A percentile compares a stretch with the other conserved stretches of the same genome.
Evolutionary conservation across 2,888 invertebrate species (phyloP).

Genomic region (Orthonevra nobilis): DNA sequence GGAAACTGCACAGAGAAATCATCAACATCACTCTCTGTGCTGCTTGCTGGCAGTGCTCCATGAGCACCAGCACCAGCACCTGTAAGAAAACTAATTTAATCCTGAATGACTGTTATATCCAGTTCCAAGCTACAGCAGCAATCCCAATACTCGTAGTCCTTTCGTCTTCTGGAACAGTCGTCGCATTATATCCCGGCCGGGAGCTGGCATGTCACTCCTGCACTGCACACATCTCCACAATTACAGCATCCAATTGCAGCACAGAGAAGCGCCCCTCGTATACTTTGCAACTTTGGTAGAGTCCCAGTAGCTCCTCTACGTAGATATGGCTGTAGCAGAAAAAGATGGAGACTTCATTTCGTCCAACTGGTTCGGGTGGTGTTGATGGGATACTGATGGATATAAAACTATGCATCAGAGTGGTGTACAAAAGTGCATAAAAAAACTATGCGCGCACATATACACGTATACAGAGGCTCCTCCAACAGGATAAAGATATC

Average conservation of each 20-base stretch:
- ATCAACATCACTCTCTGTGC: slow-evolving; percentile 39
- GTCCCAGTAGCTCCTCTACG: slow-evolving; percentile 4
- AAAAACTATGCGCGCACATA: slow-evolving; percentile 23
- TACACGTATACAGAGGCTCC: background rate
- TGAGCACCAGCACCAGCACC: background rate
- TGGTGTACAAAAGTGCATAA: slow-evolving; percentile 45
- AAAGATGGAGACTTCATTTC: slow-evolving; percentile 56
- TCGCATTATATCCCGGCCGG: slow-evolving; percentile 68
- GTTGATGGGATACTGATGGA: slow-evolving; percentile 70
- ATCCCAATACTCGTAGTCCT: slow-evolving; percentile 68
- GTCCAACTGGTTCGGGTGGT: slow-evolving; percentile 53
- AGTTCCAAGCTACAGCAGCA: slow-evolving; percentile 36
- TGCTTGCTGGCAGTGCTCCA: slow-evolving; percentile 3
- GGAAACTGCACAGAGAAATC: slow-evolving; percentile 26
- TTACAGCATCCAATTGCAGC: slow-evolving; percentile 64
- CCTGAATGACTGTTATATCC: slow-evolving; percentile 67
- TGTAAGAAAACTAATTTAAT: slow-evolving; percentile 69
- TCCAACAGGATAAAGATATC: slow-evolving; percentile 47
- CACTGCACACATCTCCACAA: slow-evolving; percentile 61
- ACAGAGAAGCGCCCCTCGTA: slow-evolving; percentile 10
- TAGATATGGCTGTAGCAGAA: slow-evolving; percentile 15
- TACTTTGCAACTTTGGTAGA: slow-evolving; percentile 7
- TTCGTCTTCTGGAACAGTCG: slow-evolving; percentile 55
- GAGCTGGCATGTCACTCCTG: slow-evolving; percentile 64
- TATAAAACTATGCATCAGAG: slow-evolving; percentile 69